These are phyloP conservation scores for Tyto alba DNA, from an alignment of 2,113 vertebrate genomes.

Conservation along the genomic window DNA sequence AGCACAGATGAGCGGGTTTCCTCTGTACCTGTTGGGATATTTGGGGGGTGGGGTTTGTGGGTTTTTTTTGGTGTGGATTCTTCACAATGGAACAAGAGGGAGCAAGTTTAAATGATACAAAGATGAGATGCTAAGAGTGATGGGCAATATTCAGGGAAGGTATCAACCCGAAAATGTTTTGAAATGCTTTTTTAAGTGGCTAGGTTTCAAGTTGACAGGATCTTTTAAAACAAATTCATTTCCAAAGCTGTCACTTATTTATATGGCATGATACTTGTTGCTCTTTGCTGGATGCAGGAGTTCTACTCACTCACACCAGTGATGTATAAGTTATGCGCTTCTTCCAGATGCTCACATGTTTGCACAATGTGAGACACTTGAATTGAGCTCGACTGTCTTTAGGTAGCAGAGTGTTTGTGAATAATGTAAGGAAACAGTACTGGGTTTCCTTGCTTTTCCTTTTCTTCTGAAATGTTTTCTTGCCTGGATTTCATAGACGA, in stretches of 20 bases:
- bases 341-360: not conserved
- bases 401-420: not conserved
- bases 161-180: conserved; percentile 20
- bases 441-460: not conserved
- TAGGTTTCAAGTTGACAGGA: not conserved
- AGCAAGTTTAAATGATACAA: not conserved
- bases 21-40: not conserved
- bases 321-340: not conserved
- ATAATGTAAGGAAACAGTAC: not conserved
- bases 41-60: too few species aligned
- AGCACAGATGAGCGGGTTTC: not conserved
- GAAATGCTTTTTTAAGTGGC: not conserved
- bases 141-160: not conserved
- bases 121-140: not conserved
- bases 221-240: not conserved
- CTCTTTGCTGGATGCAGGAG: not conserved
- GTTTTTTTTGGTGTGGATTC: not conserved
- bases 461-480: not conserved
- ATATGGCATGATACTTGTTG: not conserved
- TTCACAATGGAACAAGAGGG: not conserved
- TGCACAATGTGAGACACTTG: not conserved
- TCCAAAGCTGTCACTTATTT: conserved; percentile 21
- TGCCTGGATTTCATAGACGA: not conserved
- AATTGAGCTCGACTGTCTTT: not conserved
- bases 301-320: not conserved